These are phyloP conservation scores for Dysmachus trigonus DNA, from an alignment of 2,888 invertebrate species.

Conservation along the genomic window DNA sequence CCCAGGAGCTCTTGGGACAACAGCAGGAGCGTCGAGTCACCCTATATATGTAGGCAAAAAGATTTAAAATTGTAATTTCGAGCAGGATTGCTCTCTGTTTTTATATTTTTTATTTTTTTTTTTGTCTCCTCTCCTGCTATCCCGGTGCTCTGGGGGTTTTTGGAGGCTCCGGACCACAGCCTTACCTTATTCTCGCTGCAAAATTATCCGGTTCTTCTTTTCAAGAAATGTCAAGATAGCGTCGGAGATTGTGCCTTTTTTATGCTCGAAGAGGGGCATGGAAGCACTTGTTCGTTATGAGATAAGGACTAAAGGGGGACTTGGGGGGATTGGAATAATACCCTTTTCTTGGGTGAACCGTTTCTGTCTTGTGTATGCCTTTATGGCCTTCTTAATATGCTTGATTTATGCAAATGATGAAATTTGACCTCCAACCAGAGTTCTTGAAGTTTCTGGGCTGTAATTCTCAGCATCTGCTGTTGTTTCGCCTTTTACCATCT, in stretches of 20 bases:
- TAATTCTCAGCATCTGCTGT: slow-evolving; percentile 37
- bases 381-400: slow-evolving; percentile 31
- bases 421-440: slow-evolving; percentile 31
- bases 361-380: slow-evolving; percentile 29
- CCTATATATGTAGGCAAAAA: background rate
- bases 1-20: background rate
- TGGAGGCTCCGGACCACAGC: background rate
- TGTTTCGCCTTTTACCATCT: slow-evolving; percentile 19
- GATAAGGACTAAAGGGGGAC: slow-evolving; percentile 13
- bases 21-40: background rate
- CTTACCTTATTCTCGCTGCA: background rate
- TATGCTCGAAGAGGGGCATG: slow-evolving; percentile 1
- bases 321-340: background rate
- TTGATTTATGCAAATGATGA: slow-evolving; percentile 41
- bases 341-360: slow-evolving; percentile 11
- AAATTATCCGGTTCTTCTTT: slow-evolving; percentile 3
- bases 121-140: background rate
- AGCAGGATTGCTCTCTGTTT: background rate
- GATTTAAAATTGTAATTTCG: background rate
- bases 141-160: background rate
- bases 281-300: slow-evolving; percentile 37
- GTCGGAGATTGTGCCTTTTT: slow-evolving; percentile 37
- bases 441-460: background rate
- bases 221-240: slow-evolving; percentile 32
- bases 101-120: background rate